phyloP scores from a whole-genome alignment of 2,113 vertebrate species.

The Ophthalmolycus amberensis region DNA sequence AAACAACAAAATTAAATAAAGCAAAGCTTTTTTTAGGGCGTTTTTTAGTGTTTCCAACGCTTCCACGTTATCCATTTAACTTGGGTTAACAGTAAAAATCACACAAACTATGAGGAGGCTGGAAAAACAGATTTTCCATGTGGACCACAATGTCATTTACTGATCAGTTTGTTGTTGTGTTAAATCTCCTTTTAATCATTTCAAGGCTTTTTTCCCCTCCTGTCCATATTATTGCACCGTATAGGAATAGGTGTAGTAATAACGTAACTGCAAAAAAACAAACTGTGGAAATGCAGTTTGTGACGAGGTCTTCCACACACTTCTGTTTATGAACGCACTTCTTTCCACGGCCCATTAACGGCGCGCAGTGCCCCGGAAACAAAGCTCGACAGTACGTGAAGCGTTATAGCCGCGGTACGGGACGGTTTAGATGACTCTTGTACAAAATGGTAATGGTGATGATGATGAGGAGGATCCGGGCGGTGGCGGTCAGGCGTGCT shows the following conservation, averaged over 20 bases:
- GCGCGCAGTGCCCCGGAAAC: neutral
- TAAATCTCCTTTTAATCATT: neutral
- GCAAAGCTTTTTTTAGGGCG: neutral
- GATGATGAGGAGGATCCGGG: neutral
- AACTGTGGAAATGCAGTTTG: slow-evolving; percentile 17
- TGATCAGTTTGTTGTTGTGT: slow-evolving; percentile 24
- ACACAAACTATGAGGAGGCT: slow-evolving; percentile 3
- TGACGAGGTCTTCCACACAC: slow-evolving; percentile 1
- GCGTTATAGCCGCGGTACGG: neutral
- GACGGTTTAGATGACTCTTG: slow-evolving; percentile 21
- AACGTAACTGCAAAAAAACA: slow-evolving; percentile 22
- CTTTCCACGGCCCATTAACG: slow-evolving; percentile 8
- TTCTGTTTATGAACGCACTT: slow-evolving; percentile 10
- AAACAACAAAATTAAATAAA: neutral
- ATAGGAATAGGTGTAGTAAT: slow-evolving; percentile 20
- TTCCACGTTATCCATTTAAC: neutral
- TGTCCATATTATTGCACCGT: slow-evolving; percentile 56
- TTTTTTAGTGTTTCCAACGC: neutral
- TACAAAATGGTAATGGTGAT: neutral
- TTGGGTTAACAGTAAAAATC: neutral
- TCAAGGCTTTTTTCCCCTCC: slow-evolving; percentile 1
- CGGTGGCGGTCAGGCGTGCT: slow-evolving; percentile 72
- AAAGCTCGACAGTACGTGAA: neutral
- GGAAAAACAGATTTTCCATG: slow-evolving; percentile 14
- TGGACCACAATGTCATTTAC: neutral